Conservation (phyloP, 2,113 vertebrate genomes). For the Gadus macrocephalus region DNA sequence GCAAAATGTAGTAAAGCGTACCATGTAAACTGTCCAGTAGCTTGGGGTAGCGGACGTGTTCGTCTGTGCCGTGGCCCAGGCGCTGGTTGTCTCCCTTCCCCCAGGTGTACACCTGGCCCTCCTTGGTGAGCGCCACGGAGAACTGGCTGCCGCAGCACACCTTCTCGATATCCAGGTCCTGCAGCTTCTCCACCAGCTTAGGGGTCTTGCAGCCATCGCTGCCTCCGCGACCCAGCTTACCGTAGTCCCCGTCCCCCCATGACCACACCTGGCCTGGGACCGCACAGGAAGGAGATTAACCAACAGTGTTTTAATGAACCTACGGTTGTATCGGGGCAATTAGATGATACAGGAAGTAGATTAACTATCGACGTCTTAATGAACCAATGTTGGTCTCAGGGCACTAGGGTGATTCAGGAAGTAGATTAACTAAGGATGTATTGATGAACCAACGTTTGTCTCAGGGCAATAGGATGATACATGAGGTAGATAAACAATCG, state of each 20-base stretch:
- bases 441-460: too few species aligned
- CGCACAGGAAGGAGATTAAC: background rate
- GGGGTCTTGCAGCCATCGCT: slow-evolving; percentile 97
- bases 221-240: slow-evolving; percentile 92
- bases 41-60: slow-evolving; percentile 95
- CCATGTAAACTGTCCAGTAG: slow-evolving; percentile 90
- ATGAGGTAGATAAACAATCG: too few species aligned
- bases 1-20: slow-evolving; percentile 41
- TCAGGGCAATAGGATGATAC: too few species aligned
- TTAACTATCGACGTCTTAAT: too few species aligned
- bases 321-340: too few species aligned
- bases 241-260: slow-evolving; percentile 97
- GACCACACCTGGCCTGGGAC: slow-evolving; percentile 94
- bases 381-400: too few species aligned
- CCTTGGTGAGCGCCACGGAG: slow-evolving; percentile 91
- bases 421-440: too few species aligned
- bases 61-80: slow-evolving; percentile 93
- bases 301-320: background rate
- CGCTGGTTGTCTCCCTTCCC: slow-evolving; percentile 98
- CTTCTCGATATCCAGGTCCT: slow-evolving; percentile 90
- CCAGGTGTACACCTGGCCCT: slow-evolving; percentile 96
- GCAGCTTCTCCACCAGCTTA: slow-evolving; percentile 93
- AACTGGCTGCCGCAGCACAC: slow-evolving; percentile 97
- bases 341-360: too few species aligned
- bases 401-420: too few species aligned